Conservation (phyloP, 2,113 vertebrate species). For the Rhagologus leucostigma region DNA sequence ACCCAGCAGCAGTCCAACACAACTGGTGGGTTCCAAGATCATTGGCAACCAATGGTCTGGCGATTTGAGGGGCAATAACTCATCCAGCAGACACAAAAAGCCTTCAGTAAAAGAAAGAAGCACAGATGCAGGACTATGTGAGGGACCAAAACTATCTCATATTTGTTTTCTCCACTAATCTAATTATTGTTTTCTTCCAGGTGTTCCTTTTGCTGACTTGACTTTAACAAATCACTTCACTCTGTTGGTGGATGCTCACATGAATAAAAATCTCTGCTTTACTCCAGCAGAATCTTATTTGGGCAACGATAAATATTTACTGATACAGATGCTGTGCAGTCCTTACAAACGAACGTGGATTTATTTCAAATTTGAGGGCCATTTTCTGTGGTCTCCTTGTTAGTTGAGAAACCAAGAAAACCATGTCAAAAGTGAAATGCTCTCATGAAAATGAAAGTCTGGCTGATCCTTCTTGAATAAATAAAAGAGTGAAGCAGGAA, state of each 20-base stretch:
- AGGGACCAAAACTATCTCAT: neutral
- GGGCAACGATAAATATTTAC: neutral
- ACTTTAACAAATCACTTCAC: conserved; percentile 49
- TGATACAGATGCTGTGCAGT: neutral
- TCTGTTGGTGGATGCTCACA: neutral
- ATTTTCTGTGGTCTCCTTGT: neutral
- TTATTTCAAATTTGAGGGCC: neutral
- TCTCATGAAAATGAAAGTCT: neutral
- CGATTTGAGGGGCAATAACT: neutral
- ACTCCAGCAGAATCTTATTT: neutral
- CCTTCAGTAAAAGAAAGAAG: neutral
- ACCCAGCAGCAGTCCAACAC: neutral
- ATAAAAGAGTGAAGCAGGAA: neutral
- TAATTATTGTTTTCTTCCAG: conserved; percentile 18
- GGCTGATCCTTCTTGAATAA: neutral
- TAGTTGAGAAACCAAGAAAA: neutral
- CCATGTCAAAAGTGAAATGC: neutral
- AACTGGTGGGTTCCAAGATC: neutral
- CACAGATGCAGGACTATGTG: neutral
- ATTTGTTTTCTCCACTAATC: conserved; percentile 11
- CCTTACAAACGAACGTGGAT: neutral
- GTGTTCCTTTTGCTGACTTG: conserved; percentile 38
- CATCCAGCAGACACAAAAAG: neutral
- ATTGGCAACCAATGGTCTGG: neutral
- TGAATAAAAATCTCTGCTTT: conserved; percentile 7